Percentiles rank a stretch among this genome's conserved stretches.
Evolutionary conservation across 2,113 vertebrate genomes (phyloP).

Genomic region (Neoarius graeffei): DNA sequence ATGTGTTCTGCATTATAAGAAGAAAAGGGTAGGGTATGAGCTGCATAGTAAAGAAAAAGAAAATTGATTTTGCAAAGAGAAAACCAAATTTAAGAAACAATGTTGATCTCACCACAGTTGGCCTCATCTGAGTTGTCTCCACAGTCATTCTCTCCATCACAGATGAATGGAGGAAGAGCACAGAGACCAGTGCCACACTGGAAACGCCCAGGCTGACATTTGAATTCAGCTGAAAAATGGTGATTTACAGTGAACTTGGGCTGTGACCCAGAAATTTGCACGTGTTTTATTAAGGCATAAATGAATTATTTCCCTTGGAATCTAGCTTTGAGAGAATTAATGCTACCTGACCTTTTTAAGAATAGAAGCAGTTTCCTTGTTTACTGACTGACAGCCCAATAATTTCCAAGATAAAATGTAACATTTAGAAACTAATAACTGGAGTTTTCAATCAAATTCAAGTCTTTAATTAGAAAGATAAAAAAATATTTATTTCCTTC

Average conservation of each 20-base stretch:
- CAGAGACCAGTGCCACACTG: conserved; percentile 97
- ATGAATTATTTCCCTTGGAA: conserved; percentile 29
- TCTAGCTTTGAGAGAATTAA: conserved; percentile 30
- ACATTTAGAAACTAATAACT: conserved; percentile 9
- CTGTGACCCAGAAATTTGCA: conserved; percentile 16
- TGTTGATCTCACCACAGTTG: conserved; percentile 84
- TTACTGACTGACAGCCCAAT: conserved; percentile 41
- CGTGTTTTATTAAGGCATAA: conserved; percentile 34
- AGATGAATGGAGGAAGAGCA: conserved; percentile 95
- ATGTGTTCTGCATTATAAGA: conserved; percentile 23
- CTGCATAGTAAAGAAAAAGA: conserved; percentile 10
- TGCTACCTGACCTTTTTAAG: conserved; percentile 39
- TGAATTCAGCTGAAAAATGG: conserved; percentile 88
- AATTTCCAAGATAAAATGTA: conserved; percentile 34
- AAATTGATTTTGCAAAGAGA: conserved; percentile 8
- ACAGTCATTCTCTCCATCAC: conserved; percentile 97
- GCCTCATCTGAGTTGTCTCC: conserved; percentile 97
- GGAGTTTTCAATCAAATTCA: conserved; percentile 10
- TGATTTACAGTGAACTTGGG: conserved; percentile 22
- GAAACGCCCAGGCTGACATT: conserved; percentile 94
- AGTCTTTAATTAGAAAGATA: conserved; percentile 8
- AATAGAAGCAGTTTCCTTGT: conserved; percentile 39
- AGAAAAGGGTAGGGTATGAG: neutral
- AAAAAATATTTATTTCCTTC: neutral
- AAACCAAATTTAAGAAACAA: neutral